These are phyloP conservation scores for Actias luna DNA, from an alignment of 2,888 invertebrate genomes.

Conservation along the genomic window DNA sequence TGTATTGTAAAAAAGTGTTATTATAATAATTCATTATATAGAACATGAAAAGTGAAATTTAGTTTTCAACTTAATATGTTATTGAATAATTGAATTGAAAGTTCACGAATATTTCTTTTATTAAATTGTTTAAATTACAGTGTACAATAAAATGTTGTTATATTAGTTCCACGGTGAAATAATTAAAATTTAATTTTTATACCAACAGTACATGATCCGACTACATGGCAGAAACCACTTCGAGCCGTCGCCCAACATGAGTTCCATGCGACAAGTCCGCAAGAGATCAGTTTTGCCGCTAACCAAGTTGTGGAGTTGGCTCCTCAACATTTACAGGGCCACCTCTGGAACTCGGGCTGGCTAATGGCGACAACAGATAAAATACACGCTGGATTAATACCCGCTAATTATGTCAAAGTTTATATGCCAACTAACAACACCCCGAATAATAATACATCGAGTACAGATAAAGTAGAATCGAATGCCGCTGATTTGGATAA, in stretches of 20 bases:
- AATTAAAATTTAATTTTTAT: neutral
- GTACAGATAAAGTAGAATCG: conserved; percentile 24
- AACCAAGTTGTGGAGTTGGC: conserved; percentile 92
- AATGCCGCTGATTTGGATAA: conserved; percentile 38
- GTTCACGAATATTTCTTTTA: too few relatives aligned
- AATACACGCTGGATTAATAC: conserved; percentile 83
- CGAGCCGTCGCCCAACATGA: conserved; percentile 87
- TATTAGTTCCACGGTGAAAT: too few relatives aligned
- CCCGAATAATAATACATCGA: conserved; percentile 15
- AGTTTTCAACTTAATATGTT: too few relatives aligned
- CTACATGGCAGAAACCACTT: conserved; percentile 86
- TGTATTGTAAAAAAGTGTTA: too few relatives aligned
- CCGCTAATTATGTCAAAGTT: conserved; percentile 82
- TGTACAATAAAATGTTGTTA: too few relatives aligned
- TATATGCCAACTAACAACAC: conserved; percentile 43
- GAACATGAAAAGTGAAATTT: too few relatives aligned
- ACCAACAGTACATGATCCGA: conserved; percentile 83
- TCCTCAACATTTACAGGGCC: conserved; percentile 90
- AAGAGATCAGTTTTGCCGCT: conserved; percentile 89
- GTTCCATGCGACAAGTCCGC: conserved; percentile 86
- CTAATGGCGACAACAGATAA: conserved; percentile 83
- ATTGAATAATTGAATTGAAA: too few relatives aligned
- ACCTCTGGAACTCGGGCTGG: conserved; percentile 86
- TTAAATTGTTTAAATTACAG: too few relatives aligned
- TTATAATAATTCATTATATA: too few relatives aligned